Conservation (phyloP, 2,113 vertebrate genomes). For the Actenoides lindsayi region DNA sequence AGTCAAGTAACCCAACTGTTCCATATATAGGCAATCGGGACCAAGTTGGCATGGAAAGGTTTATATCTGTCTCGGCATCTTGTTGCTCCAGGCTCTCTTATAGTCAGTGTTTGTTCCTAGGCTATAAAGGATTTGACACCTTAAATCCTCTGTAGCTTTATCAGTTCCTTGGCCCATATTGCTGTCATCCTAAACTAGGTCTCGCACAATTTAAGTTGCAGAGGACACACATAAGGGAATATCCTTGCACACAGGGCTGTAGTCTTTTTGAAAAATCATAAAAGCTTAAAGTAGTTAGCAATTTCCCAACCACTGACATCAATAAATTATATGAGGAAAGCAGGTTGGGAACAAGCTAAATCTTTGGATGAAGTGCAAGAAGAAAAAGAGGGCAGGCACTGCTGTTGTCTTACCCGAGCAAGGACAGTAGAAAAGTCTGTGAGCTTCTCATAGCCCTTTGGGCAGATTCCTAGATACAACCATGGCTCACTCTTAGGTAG, state of each 20-base stretch:
- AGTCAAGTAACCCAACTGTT: neutral
- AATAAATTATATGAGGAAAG: conserved; percentile 55
- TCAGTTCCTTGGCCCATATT: conserved; percentile 27
- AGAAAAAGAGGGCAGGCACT: conserved; percentile 7
- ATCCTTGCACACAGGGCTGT: neutral
- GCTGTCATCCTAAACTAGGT: conserved; percentile 31
- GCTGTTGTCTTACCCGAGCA: neutral
- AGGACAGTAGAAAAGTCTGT: neutral
- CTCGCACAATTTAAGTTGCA: conserved; percentile 17
- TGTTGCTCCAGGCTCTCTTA: neutral
- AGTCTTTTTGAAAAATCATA: conserved; percentile 9
- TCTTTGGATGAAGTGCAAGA: neutral
- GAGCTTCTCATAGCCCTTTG: neutral
- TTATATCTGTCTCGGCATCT: neutral
- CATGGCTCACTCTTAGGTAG: neutral
- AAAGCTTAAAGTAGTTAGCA: conserved; percentile 41
- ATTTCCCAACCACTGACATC: conserved; percentile 29
- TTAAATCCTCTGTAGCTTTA: neutral
- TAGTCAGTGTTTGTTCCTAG: neutral
- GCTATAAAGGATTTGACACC: neutral
- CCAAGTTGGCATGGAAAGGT: neutral
- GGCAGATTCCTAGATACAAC: neutral
- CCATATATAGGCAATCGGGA: neutral
- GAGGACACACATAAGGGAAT: conserved; percentile 28
- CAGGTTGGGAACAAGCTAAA: neutral